Base-by-base conservation (phyloP, 2,797 vertebrate genomes). In the Acestrorhynchus altus region DNA sequence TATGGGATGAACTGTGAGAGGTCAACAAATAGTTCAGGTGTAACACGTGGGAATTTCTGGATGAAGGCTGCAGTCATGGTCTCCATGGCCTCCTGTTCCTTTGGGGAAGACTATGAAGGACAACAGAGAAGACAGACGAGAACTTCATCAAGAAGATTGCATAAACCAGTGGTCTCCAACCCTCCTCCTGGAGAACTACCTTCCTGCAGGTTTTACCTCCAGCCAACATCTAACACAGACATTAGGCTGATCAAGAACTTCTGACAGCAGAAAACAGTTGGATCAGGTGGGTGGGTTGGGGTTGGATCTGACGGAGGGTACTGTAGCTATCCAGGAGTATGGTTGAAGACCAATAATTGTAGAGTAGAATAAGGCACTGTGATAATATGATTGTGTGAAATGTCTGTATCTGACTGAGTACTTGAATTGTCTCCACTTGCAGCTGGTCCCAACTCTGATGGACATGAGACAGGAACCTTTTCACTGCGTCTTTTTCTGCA, bases 1-100 rank as follows among this genome's bases (percentile, higher is more conserved):
- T 96, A 97, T 39, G 95, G 96, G 60, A 97, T 95, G 88, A 98
- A 96, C 67, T 95, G 96, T 11, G 94, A 96, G 78, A 97, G 90
- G 83, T 97, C 95, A 10, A 96, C 92, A 69, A 97, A 96, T 73
- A 97, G 90, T 82, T 96, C 95, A 10, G 96, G 96, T 28, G 95
- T 96, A 78, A 97, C 94, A 28, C 83, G 90, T 0, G 95, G 94
- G 82, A 96, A 95, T 80, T 92, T 95, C 42, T 95, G 93, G 60
- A 97, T 95, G 81, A 96, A 94, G 83, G 95, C 93, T 10, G 95
- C 90, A 0, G 95, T 95, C 92, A 98, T 93, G 20, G 92, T 94
- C 82, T 95, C 95, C 92, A 98, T 91, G 46, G 93, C 95, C 71
- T 93, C 92, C 74, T 95, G 87, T 88, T 96, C 91, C 1, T 92